Percentiles rank a stretch among this genome's conserved stretches.
phyloP scores from a whole-genome alignment of 1,140 invertebrate genomes.

The Archivesica marissinica region DNA sequence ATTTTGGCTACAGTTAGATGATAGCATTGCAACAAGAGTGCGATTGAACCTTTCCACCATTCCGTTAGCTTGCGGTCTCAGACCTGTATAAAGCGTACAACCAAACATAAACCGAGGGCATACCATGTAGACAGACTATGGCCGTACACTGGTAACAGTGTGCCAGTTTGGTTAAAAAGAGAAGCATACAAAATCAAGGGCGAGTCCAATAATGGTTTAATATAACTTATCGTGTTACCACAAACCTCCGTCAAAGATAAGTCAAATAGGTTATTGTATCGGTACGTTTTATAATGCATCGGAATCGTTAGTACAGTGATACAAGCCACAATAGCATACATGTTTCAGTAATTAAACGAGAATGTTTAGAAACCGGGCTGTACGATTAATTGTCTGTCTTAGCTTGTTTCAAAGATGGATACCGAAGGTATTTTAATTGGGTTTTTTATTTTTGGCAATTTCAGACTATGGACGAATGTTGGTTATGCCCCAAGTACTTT shows the following conservation, averaged over 20 bases:
- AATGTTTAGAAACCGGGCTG: neutral
- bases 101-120: neutral
- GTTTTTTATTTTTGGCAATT: neutral
- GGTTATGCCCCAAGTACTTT: neutral
- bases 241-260: neutral
- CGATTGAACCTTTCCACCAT: constrained; percentile 27
- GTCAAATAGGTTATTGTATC: neutral
- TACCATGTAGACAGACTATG: constrained; percentile 7
- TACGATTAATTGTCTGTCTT: neutral
- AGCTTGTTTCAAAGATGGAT: neutral
- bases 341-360: neutral
- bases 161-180: neutral
- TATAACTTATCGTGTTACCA: neutral
- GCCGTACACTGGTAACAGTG: neutral
- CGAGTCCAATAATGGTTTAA: neutral
- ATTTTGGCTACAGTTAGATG: neutral
- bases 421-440: neutral
- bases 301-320: neutral
- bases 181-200: neutral
- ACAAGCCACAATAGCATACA: neutral
- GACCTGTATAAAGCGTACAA: neutral
- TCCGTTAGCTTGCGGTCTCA: constrained; percentile 18
- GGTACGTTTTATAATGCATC: neutral
- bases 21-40: neutral
- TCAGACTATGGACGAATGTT: no score